Base-by-base conservation (phyloP, 2,888 invertebrate species). In the Leptopterna dolabrata region DNA sequence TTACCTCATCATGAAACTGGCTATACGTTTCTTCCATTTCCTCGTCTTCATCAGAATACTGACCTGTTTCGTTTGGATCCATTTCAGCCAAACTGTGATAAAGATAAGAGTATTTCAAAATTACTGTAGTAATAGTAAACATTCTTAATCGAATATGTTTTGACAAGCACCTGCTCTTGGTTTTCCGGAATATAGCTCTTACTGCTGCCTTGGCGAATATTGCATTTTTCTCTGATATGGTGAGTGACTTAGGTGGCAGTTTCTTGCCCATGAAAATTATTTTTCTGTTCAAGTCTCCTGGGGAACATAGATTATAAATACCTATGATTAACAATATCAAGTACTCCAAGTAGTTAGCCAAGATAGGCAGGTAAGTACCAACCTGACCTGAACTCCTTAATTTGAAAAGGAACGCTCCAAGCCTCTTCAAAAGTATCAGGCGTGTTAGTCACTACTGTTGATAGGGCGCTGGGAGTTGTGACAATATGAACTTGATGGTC, bases 251-350 rank as follows among this genome's bases (percentile, higher is more conserved):
- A 24, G 87, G 87, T 41, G 89, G 86, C 1, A 89, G 81, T 43
- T 82, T 87, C 51, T 89, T 89, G 47, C 88, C 88, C 43, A 89
- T 88, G 24, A 73, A 89, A 9, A 89, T 81, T 76, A 89, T 76
- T 84, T 89, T 89, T 30, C 29, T 24, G 13, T 45, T 36, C 4
- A 70, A 81, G 14, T 78, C 81, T 13, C 86, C 85, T 71, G 80
- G 29, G 6, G 71, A 19, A 78, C 1, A 24, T 24, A 24, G n/a
- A n/a, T n/a, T n/a, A n/a, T n/a, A 63, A 63, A 27, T 47, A 14
- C 4, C 1, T 0, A 13, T 0, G n/a, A 51, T n/a, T 51, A 63
- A 63, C 11, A 6, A 63, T 13, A 63, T 55, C n/a, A 55, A 43
- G 43, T 9, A 51, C n/a, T 51, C 16, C 47, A 47, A n/a, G 51